These are phyloP conservation scores for Rousettus leschenaultii DNA, from an alignment of 2,113 vertebrate species.

Conservation along the genomic window DNA sequence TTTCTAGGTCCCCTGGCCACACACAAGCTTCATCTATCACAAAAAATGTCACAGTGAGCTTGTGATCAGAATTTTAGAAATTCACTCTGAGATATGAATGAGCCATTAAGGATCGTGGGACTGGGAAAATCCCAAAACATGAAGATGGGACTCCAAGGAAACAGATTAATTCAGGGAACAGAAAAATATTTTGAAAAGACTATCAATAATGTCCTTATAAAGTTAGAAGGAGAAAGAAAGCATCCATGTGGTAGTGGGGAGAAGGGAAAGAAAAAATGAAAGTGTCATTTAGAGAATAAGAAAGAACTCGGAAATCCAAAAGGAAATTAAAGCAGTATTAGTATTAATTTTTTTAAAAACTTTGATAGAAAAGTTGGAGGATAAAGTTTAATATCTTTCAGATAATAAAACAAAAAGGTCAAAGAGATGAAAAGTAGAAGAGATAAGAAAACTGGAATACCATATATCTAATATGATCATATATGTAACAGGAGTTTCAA, in stretches of 20 bases:
- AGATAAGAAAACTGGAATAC: neutral
- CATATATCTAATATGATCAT: neutral
- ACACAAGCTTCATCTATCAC: neutral
- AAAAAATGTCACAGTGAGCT: neutral
- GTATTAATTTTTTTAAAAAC: neutral
- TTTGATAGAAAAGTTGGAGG: neutral
- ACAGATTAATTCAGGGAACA: neutral
- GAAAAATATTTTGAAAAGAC: neutral
- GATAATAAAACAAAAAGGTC: neutral
- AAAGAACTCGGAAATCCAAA: neutral
- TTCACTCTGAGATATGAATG: neutral
- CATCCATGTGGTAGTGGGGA: neutral
- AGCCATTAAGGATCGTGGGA: neutral
- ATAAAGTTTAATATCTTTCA: neutral
- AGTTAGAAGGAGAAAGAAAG: neutral
- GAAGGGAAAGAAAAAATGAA: neutral
- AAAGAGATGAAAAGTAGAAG: neutral
- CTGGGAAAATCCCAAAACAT: neutral
- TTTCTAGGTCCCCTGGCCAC: neutral
- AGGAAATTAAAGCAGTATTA: neutral
- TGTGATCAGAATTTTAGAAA: neutral
- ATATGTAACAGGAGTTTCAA: neutral
- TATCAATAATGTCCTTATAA: neutral
- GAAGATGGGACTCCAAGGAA: neutral
- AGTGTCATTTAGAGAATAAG: neutral